Percentiles rank a stretch among this genome's conserved stretches.
Evolutionary conservation across 64 coral and sea anemone genomes (phyloP).

Genomic region (Stylophora pistillata): DNA sequence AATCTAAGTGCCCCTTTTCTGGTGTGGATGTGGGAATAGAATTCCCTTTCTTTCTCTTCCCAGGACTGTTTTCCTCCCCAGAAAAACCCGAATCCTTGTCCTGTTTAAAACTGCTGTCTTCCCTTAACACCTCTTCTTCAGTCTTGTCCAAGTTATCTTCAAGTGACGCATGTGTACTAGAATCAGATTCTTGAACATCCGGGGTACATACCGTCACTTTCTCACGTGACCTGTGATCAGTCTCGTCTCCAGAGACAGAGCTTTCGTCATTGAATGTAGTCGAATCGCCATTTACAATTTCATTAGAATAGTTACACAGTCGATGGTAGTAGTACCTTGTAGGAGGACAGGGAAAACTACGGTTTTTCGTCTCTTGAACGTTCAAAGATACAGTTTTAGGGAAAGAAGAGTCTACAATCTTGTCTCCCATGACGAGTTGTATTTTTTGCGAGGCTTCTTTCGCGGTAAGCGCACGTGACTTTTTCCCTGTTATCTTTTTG

Average conservation of each 20-base stretch:
- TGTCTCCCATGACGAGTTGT: slow-evolving; percentile 82
- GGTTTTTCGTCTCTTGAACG: slow-evolving; percentile 63
- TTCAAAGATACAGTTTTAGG: slow-evolving; percentile 82
- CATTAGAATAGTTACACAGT: slow-evolving; percentile 55
- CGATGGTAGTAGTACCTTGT: slow-evolving; percentile 72
- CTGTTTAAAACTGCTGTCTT: slow-evolving; percentile 9
- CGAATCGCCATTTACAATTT: slow-evolving; percentile 47
- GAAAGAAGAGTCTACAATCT: slow-evolving; percentile 83
- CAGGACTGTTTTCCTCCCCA: slow-evolving; percentile 36
- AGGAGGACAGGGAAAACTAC: slow-evolving; percentile 17
- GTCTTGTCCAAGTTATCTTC: slow-evolving; percentile 66
- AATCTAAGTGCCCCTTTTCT: not conserved
- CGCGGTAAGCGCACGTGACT: slow-evolving; percentile 30
- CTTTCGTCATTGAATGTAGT: slow-evolving; percentile 37
- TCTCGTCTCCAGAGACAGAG: slow-evolving; percentile 14
- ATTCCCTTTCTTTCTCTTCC: slow-evolving; percentile 9
- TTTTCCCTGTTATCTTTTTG: slow-evolving; percentile 62
- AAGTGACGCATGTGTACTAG: slow-evolving; percentile 65
- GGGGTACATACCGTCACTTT: not conserved
- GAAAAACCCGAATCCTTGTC: not conserved
- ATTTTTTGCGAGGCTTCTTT: slow-evolving; percentile 61
- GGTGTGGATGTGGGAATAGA: not conserved
- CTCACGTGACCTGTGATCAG: slow-evolving; percentile 36
- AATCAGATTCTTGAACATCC: slow-evolving; percentile 39
- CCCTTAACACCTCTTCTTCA: slow-evolving; percentile 49